Evolutionary conservation across 2,888 invertebrate genomes (phyloP).

Genomic region (Caenorhabditis sp.): DNA sequence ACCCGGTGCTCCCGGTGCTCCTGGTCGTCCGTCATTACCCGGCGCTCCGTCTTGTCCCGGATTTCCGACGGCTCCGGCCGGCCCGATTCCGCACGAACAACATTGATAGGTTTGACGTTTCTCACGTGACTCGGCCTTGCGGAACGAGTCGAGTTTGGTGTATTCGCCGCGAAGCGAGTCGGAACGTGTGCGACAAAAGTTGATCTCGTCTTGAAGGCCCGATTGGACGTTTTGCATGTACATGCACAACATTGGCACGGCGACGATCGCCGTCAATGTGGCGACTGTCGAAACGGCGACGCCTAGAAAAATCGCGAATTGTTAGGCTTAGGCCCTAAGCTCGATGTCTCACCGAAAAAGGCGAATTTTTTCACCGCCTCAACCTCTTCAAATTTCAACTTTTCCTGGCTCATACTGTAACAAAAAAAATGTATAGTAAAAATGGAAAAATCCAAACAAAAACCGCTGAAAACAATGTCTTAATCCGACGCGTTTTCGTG

Average conservation of each 20-base stretch:
- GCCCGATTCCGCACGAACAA: constrained; percentile 55
- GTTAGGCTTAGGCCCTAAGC: not conserved
- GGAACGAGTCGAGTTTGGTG: constrained; percentile 50
- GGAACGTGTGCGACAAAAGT: constrained; percentile 59
- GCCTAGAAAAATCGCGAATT: not conserved
- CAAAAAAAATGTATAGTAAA: not conserved
- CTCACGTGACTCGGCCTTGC: constrained; percentile 46
- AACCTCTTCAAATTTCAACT: constrained; percentile 60
- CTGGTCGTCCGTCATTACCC: constrained; percentile 52
- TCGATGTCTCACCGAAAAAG: constrained; percentile 56
- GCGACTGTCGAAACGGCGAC: constrained; percentile 53
- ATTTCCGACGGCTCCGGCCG: constrained; percentile 44
- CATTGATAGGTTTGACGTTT: constrained; percentile 56
- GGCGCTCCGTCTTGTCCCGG: constrained; percentile 50
- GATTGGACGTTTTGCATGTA: constrained; percentile 64
- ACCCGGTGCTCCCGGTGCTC: constrained; percentile 54
- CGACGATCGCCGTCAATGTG: constrained; percentile 53
- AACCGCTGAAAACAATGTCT: not conserved
- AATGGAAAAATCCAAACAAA: not conserved
- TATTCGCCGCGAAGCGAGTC: constrained; percentile 58
- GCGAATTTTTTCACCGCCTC: constrained; percentile 65
- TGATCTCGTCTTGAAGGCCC: constrained; percentile 62
- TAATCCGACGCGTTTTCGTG: not conserved
- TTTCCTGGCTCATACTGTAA: constrained; percentile 48
- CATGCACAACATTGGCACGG: constrained; percentile 55